Evolutionary conservation across 2,888 invertebrate species (phyloP).

Genomic region (Papilio gigon): DNA sequence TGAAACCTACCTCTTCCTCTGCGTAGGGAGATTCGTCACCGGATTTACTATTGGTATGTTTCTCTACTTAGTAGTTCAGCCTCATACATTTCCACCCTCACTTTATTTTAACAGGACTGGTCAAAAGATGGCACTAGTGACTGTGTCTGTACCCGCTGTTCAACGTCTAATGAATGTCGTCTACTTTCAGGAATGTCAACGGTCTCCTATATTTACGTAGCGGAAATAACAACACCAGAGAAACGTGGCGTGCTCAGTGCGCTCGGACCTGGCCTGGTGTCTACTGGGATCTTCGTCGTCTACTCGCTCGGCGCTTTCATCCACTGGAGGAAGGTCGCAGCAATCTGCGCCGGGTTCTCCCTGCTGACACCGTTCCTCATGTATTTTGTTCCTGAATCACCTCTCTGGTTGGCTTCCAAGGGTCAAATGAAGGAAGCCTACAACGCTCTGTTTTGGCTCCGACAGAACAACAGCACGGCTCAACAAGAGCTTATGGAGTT

Average conservation of each 20-base stretch:
- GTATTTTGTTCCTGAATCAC: constrained; percentile 86
- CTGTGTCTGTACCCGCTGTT: no score
- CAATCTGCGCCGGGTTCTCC: constrained; percentile 83
- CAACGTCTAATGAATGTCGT: background rate
- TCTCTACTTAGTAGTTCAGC: background rate
- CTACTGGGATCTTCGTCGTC: constrained; percentile 87
- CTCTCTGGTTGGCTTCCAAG: constrained; percentile 85
- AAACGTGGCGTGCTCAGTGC: constrained; percentile 87
- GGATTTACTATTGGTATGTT: constrained; percentile 87
- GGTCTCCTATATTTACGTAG: constrained; percentile 86
- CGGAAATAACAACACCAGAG: constrained; percentile 86
- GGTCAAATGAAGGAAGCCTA: constrained; percentile 84
- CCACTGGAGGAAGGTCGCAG: constrained; percentile 85
- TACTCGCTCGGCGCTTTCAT: constrained; percentile 86
- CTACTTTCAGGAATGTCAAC: constrained; percentile 85
- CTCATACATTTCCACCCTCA: no score
- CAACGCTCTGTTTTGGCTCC: constrained; percentile 84
- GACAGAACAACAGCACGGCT: constrained; percentile 84
- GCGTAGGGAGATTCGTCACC: constrained; percentile 86
- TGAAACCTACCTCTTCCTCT: constrained; percentile 83
- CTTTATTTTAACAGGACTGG: no score
- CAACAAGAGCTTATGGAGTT: constrained; percentile 85
- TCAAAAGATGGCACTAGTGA: background rate
- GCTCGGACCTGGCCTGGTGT: constrained; percentile 86
- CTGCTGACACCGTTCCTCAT: constrained; percentile 82